phyloP scores from a whole-genome alignment of 2,113 vertebrate species.

The Actinemys pallida region DNA sequence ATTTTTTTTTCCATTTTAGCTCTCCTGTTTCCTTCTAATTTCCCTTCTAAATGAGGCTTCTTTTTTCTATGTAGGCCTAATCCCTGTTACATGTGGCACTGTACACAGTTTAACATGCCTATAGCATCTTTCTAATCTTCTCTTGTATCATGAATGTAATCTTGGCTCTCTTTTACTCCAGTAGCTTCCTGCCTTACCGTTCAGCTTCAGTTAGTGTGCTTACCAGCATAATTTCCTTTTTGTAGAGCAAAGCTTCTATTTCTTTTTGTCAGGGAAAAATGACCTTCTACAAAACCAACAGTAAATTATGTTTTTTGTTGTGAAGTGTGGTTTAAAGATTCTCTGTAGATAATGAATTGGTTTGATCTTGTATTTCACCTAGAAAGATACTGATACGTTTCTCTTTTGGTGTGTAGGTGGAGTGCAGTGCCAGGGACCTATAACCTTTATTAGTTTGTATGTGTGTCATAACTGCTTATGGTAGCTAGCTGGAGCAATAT shows the following conservation, averaged over 20 bases:
- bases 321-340: not conserved
- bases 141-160: not conserved
- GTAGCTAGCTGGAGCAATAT: not conserved
- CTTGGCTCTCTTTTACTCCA: not conserved
- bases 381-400: not conserved
- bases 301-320: not conserved
- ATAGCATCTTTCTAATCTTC: rapidly evolving
- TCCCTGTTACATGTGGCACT: not conserved
- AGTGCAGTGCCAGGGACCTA: not conserved
- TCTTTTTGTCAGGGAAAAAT: not conserved
- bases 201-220: not conserved
- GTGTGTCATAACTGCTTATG: not conserved
- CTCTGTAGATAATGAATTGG: rapidly evolving
- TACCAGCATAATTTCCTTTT: not conserved
- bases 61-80: not conserved
- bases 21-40: slow-evolving; percentile 5
- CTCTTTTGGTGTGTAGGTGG: not conserved
- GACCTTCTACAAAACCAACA: not conserved
- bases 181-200: not conserved
- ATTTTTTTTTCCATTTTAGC: not conserved
- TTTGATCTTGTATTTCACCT: not conserved
- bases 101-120: not conserved
- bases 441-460: not conserved
- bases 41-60: not conserved
- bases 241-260: not conserved